Evolutionary conservation across 2,113 vertebrate species (phyloP).

Genomic region (Sinosuthora webbiana): DNA sequence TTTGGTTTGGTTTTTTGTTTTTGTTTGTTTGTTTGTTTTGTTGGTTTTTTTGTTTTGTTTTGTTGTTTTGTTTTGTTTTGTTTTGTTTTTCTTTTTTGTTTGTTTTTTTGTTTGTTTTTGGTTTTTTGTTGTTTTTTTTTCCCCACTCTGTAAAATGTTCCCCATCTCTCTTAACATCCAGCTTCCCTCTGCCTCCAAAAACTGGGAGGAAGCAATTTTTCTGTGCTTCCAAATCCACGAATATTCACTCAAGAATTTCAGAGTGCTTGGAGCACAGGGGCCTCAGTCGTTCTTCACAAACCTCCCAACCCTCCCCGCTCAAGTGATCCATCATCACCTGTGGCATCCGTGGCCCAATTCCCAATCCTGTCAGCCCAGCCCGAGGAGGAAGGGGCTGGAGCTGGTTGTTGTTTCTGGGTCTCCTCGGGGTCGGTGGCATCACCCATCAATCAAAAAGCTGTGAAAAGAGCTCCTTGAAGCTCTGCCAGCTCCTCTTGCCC

Average conservation of each 20-base stretch:
- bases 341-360: not conserved
- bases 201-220: not conserved
- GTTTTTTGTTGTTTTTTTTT: too few species aligned
- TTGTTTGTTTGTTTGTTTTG: too few species aligned
- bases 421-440: not conserved
- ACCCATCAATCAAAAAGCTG: not conserved
- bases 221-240: not conserved
- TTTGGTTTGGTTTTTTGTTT: too few species aligned
- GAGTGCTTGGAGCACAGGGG: not conserved
- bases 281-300: not conserved
- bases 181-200: not conserved
- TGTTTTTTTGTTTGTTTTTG: too few species aligned
- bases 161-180: rapidly evolving
- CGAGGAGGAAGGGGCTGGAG: not conserved
- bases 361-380: not conserved
- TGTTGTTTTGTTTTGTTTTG: too few species aligned
- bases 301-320: not conserved
- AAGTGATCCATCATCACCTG: not conserved
- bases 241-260: not conserved
- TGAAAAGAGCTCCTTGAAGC: not conserved
- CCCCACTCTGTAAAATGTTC: not conserved
- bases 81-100: too few species aligned
- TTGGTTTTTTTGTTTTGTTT: too few species aligned
- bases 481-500: not conserved
- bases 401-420: not conserved